Conservation (phyloP, 2,113 vertebrate species). For the Chaetodon auriga region DNA sequence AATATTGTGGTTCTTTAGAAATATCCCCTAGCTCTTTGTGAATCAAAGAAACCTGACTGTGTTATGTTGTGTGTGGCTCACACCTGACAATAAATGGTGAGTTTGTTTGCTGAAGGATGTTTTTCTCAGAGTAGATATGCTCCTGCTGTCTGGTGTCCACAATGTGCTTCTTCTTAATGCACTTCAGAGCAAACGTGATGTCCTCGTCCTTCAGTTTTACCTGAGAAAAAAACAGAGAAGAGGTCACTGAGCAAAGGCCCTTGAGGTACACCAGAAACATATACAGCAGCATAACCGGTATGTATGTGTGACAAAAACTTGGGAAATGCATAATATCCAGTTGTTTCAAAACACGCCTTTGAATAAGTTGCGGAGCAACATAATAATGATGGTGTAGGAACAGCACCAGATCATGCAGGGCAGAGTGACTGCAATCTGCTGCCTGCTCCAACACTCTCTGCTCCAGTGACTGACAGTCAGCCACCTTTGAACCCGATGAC, state of each 20-base stretch:
- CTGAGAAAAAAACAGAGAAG: conserved; percentile 70
- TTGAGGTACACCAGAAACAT: too few relatives aligned
- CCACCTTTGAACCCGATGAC: too few relatives aligned
- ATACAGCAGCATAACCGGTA: too few relatives aligned
- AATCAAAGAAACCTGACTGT: not conserved
- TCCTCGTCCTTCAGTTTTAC: conserved; percentile 93
- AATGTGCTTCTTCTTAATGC: conserved; percentile 93
- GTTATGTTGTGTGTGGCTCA: not conserved
- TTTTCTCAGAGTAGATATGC: conserved; percentile 94
- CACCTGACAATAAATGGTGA: conserved; percentile 92
- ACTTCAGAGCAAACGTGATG: conserved; percentile 92
- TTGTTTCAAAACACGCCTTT: too few relatives aligned
- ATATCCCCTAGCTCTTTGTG: not conserved
- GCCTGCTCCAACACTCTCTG: too few relatives aligned
- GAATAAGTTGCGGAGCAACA: too few relatives aligned
- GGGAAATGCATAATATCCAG: too few relatives aligned
- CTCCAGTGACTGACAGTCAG: too few relatives aligned
- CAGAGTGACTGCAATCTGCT: too few relatives aligned
- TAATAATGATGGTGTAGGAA: too few relatives aligned
- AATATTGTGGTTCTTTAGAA: not conserved
- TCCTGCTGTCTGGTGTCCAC: conserved; percentile 95
- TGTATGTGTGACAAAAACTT: too few relatives aligned
- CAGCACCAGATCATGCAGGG: too few relatives aligned
- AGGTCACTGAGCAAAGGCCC: not conserved
- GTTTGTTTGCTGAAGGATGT: conserved; percentile 89